Evolutionary conservation across 1,140 invertebrate genomes (phyloP), one percentile per base, ranked within the genome.

Genomic region (Tribolium castaneum): DNA sequence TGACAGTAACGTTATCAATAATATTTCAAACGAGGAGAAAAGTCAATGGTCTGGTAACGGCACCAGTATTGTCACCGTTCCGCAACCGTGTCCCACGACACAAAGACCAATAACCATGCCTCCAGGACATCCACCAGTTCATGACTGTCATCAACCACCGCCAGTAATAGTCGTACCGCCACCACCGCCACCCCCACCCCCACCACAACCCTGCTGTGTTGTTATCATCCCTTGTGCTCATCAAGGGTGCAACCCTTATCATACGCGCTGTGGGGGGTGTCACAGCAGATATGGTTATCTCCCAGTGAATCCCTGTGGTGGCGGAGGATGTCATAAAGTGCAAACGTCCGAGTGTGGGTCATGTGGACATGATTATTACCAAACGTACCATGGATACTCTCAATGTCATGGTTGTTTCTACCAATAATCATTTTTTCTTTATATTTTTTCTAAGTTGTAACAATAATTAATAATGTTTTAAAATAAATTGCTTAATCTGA

Each of bases 291-390:
- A 30, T 52, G 14, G 35, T 10, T 77, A 72, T 35, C 34, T 54
- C n/a, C 66, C 70, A 7, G 34, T 14, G 3, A 72, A 77, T 72
- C 76, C 76, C 5, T 77, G 76, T 39, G 25, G 39, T 2, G 25
- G 25, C 6, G 13, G 13, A 9, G 56, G 62, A 9, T 76, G 75
- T 30, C 30, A 70, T 39, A 76, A 70, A 22, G 19, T 16, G 16
- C 14, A 14, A 13, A 35, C 35, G 3, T 25, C 52, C 6, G 51
- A 56, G n/a, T 77, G 76, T 77, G 19, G 14, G 0, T 52, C 13
- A 12, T 77, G 76, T 22, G 12, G 7, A n/a, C 34, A 71, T 13
- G 0, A 77, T 25, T 77, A 71, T 77, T 77, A 77, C 22, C 25
- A 22, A 9, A 72, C 10, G 52, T 77, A 72, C 12, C n/a, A 54